These are phyloP conservation scores for Neoascia interrupta DNA, from an alignment of 2,888 invertebrate species.

Conservation along the genomic window DNA sequence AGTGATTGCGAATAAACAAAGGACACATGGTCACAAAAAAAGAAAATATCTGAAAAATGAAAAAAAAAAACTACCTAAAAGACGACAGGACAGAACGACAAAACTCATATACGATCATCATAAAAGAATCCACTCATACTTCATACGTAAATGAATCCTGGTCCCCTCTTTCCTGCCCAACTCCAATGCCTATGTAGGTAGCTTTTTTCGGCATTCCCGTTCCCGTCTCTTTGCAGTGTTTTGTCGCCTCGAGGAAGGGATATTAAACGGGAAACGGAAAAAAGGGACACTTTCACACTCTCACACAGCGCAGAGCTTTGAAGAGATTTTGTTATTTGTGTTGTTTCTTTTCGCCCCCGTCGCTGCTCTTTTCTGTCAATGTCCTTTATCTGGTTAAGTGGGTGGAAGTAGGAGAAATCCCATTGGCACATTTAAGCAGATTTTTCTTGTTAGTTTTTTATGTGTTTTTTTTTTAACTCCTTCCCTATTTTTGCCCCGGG, in stretches of 20 bases:
- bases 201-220: no score
- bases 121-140: slow-evolving; percentile 46
- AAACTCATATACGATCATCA: slow-evolving; percentile 44
- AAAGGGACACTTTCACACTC: slow-evolving; percentile 54
- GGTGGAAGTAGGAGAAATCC: slow-evolving; percentile 30
- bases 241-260: slow-evolving; percentile 36
- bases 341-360: slow-evolving; percentile 11
- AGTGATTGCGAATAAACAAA: slow-evolving; percentile 28
- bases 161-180: background rate
- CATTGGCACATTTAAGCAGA: slow-evolving; percentile 68
- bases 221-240: slow-evolving; percentile 16
- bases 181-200: no score
- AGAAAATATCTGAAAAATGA: background rate
- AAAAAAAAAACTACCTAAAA: slow-evolving; percentile 28
- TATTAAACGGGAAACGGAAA: slow-evolving; percentile 46
- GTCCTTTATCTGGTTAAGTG: slow-evolving; percentile 46
- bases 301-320: slow-evolving; percentile 41
- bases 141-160: slow-evolving; percentile 26
- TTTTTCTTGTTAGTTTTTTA: slow-evolving; percentile 56
- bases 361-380: slow-evolving; percentile 1
- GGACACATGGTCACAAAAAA: background rate
- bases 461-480: slow-evolving; percentile 19
- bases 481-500: slow-evolving; percentile 19
- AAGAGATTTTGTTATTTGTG: slow-evolving; percentile 50
- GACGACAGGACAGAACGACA: no score